phyloP scores from a whole-genome alignment of 2,113 vertebrate species.

The Beaufortia kweichowensis region DNA sequence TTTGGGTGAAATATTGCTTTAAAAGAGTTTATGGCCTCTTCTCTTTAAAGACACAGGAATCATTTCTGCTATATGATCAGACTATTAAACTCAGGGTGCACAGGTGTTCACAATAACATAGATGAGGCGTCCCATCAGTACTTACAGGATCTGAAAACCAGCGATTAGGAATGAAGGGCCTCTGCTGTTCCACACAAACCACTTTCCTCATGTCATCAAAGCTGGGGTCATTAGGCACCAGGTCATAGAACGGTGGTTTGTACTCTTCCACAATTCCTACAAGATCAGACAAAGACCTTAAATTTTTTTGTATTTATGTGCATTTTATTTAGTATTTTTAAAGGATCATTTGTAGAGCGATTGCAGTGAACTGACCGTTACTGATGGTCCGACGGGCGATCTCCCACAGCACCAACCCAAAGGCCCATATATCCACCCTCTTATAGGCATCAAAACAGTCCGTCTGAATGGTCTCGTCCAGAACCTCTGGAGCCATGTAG shows the following conservation, averaged over 20 bases:
- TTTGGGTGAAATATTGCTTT: too few species aligned
- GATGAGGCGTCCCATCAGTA: constrained; percentile 26
- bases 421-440: constrained; percentile 81
- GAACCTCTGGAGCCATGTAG: constrained; percentile 80
- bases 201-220: constrained; percentile 84
- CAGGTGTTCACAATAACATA: too few species aligned
- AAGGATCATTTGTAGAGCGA: not conserved
- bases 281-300: constrained; percentile 3
- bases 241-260: constrained; percentile 80
- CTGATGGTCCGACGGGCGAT: constrained; percentile 78
- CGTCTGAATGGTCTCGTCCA: constrained; percentile 78
- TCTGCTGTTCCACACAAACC: constrained; percentile 81
- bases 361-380: constrained; percentile 67
- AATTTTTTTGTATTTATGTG: too few species aligned
- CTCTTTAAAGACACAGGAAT: too few species aligned
- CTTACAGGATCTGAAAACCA: constrained; percentile 82
- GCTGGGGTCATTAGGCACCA: constrained; percentile 80
- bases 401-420: constrained; percentile 81
- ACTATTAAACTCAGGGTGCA: too few species aligned
- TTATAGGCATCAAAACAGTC: constrained; percentile 82
- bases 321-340: too few species aligned
- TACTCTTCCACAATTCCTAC: constrained; percentile 80
- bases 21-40: too few species aligned
- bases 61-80: too few species aligned
- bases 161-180: constrained; percentile 80